Conservation (phyloP, 2,797 vertebrate genomes). For the Pygocentrus nattereri region DNA sequence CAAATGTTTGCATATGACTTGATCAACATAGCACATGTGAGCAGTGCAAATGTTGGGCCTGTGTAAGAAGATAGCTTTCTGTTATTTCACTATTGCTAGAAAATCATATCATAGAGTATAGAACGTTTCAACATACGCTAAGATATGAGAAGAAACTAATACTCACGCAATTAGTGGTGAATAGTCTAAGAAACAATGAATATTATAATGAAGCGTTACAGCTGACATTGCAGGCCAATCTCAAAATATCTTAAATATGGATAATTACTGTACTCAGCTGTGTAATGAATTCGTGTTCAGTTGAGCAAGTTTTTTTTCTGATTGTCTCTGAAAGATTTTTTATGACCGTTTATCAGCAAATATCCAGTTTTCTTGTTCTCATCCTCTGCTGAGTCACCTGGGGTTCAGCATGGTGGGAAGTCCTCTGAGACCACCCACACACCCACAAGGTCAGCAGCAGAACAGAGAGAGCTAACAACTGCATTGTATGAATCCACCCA, state of each 20-base stretch:
- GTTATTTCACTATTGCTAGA: too few relatives aligned
- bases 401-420: background rate
- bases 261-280: background rate
- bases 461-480: background rate
- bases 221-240: background rate
- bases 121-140: too few relatives aligned
- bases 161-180: too few relatives aligned
- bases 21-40: too few relatives aligned
- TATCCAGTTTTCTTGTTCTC: background rate
- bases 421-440: constrained; percentile 17
- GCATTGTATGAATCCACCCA: background rate
- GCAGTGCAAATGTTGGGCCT: too few relatives aligned
- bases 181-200: background rate
- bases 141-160: too few relatives aligned
- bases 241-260: background rate
- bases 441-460: background rate
- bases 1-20: too few relatives aligned
- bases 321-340: background rate
- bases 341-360: background rate
- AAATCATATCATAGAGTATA: too few relatives aligned
- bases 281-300: background rate
- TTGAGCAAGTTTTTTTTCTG: background rate
- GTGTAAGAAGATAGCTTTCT: too few relatives aligned
- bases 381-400: constrained; percentile 2
- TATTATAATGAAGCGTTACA: background rate